Base-by-base conservation (phyloP, 1,140 invertebrate species). In the Atta texana region DNA sequence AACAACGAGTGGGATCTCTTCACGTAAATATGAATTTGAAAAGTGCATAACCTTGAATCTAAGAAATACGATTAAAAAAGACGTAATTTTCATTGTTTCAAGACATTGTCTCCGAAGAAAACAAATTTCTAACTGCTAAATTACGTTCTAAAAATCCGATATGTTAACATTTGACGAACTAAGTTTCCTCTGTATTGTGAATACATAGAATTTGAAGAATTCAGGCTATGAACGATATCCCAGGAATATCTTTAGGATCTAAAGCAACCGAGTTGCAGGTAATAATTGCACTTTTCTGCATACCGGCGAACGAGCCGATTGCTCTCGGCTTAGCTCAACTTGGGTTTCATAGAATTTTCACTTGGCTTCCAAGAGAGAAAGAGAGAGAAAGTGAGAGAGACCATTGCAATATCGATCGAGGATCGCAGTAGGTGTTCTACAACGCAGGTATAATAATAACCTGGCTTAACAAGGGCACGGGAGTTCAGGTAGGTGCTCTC, bases 381-480 rank as follows among this genome's bases (percentile, higher is more conserved):
- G 31, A 76, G 39, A 87, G 78, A 74, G 76, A 44, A 16, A 81
- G 49, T 44, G 31, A 24, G 57, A 59, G 34, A 61, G 74, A 68
- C 28, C 66, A 71, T 87, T 77, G 89, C 66, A 90, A 90, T 90
- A 91, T 91, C 89, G 89, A 91, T 90, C 89, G 87, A 86, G 77
- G 82, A 90, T 91, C 90, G 82, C 87, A 78, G 90, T 91, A 90
- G 90, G 90, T 91, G 89, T 91, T 91, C 90, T 66, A 63, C 21
- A 55, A 75, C 64, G 61, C 72, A 34, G 87, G 84, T 90, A 91
- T 88, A 90, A 91, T 91, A 91, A 91, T 91, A 91, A 91, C 90
- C 78, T 69, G 69, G 64, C 77, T 89, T 91, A 91, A 91, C 90
- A 91, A 91, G 90, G 90, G 89, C 87, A 90, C 49, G 39, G 68